Base-by-base conservation (phyloP, 2,888 invertebrate genomes). In the Zootermopsis nevadensis region DNA sequence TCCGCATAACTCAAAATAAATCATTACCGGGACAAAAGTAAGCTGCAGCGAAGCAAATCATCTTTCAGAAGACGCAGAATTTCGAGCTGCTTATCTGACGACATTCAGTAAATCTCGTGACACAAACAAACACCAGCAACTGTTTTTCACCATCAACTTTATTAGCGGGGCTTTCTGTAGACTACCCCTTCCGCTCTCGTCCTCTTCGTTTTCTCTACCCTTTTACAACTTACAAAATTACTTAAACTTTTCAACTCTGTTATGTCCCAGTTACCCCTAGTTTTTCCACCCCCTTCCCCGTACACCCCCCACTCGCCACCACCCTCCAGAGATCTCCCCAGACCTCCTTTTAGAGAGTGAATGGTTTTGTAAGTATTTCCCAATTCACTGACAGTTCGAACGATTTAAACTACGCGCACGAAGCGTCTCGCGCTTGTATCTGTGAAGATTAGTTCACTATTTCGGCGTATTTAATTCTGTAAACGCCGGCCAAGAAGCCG, bases 341-440 rank as follows among this genome's bases (percentile, higher is more conserved):
- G 1, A 19, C 48, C 30, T 48, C n/a, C 48, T 33, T 48, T 48
- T 22, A 19, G 42, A 77, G 48, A 77, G 77, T 48, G 48, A 77
- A 77, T 30, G 77, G 77, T 77, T 77, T 77, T 77, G 27, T 77
- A 77, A 77, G 77, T 48, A 77, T 48, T 77, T 77, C 77, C 42
- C 48, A 77, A 77, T 77, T 77, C 77, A 77, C 27, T 30, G 27
- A 48, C 42, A 77, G n/a, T 48, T 77, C 48, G 77, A 77, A 48
- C n/a, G 27, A 38, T 77, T n/a, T 30, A 15, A 48, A 19, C 48
- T 19, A 15, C 48, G 19, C 48, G 19, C 48, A 48, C 48, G 19
- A 19, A 19, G 48, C 15, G 48, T 15, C 4, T 15, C 48, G 3
- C 1, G 15, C 15, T 48, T 15, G 48, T 48, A 42, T 19, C n/a